These are phyloP conservation scores for Lepidochrysops patricia DNA, from an alignment of 2,888 invertebrate species.

Conservation along the genomic window DNA sequence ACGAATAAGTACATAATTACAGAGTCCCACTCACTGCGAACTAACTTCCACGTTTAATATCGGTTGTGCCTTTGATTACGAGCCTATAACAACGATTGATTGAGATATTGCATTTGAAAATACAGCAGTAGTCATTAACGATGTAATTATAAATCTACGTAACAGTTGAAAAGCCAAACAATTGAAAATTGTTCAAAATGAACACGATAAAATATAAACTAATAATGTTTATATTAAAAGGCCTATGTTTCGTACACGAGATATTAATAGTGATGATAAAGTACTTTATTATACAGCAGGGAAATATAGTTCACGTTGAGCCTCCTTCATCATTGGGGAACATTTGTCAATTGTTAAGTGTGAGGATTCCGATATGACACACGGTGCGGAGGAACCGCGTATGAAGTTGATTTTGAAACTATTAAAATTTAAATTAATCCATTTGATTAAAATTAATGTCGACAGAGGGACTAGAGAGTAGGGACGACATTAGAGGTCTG, in stretches of 20 bases:
- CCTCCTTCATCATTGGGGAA: neutral
- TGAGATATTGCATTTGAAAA: constrained; percentile 2
- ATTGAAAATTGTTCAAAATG: neutral
- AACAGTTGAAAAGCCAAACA: neutral
- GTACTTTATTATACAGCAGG: neutral
- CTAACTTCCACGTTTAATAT: constrained; percentile 9
- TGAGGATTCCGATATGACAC: neutral
- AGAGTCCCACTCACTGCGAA: constrained; percentile 18
- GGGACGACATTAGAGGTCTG: neutral
- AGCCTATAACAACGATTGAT: neutral
- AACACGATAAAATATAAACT: no score
- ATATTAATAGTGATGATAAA: neutral
- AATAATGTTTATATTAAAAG: no score
- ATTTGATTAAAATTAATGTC: neutral
- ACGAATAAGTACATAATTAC: constrained; percentile 51
- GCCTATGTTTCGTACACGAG: neutral
- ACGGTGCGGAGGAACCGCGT: neutral
- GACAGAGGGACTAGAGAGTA: neutral
- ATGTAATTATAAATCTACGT: neutral
- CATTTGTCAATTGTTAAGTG: constrained; percentile 1
- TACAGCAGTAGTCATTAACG: neutral
- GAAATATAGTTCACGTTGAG: neutral
- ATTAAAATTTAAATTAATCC: constrained; percentile 5
- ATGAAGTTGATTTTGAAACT: constrained; percentile 9
- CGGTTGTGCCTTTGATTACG: neutral